Percentiles rank a stretch among this genome's conserved stretches.
Conservation (phyloP, 2,888 invertebrate species). For the Sphaerophoria rueppellii region DNA sequence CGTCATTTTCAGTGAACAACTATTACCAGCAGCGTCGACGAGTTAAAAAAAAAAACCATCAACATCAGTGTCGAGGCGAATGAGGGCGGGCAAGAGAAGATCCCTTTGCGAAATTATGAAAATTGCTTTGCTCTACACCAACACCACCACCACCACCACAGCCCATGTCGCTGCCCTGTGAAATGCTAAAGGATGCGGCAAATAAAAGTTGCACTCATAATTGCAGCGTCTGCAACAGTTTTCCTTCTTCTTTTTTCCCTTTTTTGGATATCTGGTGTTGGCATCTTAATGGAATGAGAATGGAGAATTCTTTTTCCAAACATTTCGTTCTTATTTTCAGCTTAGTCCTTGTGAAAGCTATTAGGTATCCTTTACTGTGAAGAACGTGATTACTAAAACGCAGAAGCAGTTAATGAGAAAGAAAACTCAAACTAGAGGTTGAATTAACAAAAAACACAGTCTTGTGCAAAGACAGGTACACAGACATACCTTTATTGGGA, state of each 20-base stretch:
- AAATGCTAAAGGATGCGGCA: slow-evolving; percentile 33
- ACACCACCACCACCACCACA: too few relatives aligned
- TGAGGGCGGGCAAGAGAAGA: not conserved
- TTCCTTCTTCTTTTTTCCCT: slow-evolving; percentile 37
- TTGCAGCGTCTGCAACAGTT: slow-evolving; percentile 64
- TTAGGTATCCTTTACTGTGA: slow-evolving; percentile 31
- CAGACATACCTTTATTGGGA: too few relatives aligned
- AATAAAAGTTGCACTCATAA: slow-evolving; percentile 55
- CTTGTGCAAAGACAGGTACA: too few relatives aligned
- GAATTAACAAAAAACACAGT: not conserved
- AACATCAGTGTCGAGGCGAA: not conserved
- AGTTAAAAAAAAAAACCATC: not conserved
- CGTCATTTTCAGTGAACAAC: not conserved
- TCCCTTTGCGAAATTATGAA: slow-evolving; percentile 56
- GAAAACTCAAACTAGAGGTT: slow-evolving; percentile 40
- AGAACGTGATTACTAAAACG: slow-evolving; percentile 34
- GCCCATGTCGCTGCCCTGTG: not conserved
- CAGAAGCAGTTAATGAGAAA: slow-evolving; percentile 60
- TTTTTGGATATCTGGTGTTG: slow-evolving; percentile 40
- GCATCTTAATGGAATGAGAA: slow-evolving; percentile 17
- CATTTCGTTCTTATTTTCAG: not conserved
- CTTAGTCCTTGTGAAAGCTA: slow-evolving; percentile 51
- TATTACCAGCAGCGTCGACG: not conserved
- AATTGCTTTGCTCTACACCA: slow-evolving; percentile 41
- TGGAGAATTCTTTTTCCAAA: not conserved